Evolutionary conservation across 2,797 vertebrate genomes (phyloP).

Genomic region (Fistularia commersonii): DNA sequence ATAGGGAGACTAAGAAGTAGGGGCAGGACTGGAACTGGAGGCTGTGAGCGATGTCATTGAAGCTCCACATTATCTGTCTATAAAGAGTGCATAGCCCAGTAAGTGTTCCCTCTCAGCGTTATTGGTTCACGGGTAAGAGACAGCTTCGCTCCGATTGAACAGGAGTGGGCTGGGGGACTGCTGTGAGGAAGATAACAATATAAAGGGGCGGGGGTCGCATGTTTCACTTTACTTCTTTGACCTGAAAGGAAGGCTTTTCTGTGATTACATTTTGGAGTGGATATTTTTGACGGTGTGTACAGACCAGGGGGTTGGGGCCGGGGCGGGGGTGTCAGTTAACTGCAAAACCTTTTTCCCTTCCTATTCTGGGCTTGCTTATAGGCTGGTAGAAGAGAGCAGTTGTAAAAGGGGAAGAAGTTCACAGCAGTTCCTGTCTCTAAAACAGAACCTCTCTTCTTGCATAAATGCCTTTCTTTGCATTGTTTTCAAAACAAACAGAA

Average conservation of each 20-base stretch:
- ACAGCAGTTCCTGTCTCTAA: constrained; percentile 24
- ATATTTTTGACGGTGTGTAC: constrained; percentile 44
- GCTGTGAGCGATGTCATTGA: constrained; percentile 36
- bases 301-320: constrained; percentile 17
- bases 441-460: constrained; percentile 17
- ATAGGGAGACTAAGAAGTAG: constrained; percentile 14
- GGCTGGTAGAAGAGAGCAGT: constrained; percentile 25
- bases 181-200: constrained; percentile 2
- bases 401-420: constrained; percentile 34
- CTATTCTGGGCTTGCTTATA: constrained; percentile 28
- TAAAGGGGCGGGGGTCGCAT: neutral
- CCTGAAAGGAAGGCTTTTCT: constrained; percentile 11
- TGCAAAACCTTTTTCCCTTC: constrained; percentile 49
- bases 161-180: constrained; percentile 2
- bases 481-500: constrained; percentile 6
- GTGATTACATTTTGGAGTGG: constrained; percentile 24
- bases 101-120: constrained; percentile 34
- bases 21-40: constrained; percentile 21
- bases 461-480: constrained; percentile 7
- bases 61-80: constrained; percentile 52
- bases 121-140: constrained; percentile 12
- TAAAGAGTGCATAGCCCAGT: constrained; percentile 55
- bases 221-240: constrained; percentile 6
- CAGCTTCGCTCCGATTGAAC: constrained; percentile 2
- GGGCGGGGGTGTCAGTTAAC: constrained; percentile 35